These are phyloP conservation scores for Cladorhizidae sp. DNA, from an alignment of 37 sponge, comb jelly and placozoan genomes.

Conservation along the genomic window DNA sequence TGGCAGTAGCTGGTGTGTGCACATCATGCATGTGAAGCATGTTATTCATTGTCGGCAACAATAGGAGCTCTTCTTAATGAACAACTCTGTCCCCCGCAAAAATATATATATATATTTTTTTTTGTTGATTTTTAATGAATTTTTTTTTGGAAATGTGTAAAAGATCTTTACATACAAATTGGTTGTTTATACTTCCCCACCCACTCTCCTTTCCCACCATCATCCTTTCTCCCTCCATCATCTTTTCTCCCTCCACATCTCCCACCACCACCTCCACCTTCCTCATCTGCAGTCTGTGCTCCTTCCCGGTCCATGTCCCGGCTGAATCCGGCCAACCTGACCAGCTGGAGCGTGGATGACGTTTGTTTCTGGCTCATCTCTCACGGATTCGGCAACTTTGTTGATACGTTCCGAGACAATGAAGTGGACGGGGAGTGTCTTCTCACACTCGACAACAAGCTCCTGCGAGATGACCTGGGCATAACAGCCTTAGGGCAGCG, in stretches of 20 bases:
- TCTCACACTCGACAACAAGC: conserved; percentile 43
- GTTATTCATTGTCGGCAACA: no score
- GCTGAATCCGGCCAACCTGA: conserved; percentile 72
- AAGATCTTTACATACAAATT: no score
- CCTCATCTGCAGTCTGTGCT: not conserved
- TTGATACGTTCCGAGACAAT: conserved; percentile 54
- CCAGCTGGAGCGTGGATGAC: conserved; percentile 74
- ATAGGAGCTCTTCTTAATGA: no score
- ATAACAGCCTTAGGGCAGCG: conserved; percentile 67
- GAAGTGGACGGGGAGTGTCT: conserved; percentile 80
- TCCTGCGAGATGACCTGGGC: conserved; percentile 63
- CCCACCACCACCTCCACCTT: no score
- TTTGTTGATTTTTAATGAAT: no score
- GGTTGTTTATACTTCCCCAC: not conserved
- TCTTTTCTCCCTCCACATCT: conserved; percentile 4
- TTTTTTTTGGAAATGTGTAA: no score
- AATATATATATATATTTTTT: no score
- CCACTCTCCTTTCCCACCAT: not conserved
- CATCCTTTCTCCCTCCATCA: no score
- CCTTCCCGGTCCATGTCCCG: conserved; percentile 50
- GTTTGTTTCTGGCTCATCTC: conserved; percentile 61
- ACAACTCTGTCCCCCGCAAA: no score
- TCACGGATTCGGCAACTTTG: conserved; percentile 54
- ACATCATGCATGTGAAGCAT: no score
- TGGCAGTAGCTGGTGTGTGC: no score